Percentiles rank a stretch among this genome's conserved stretches.
Conservation (phyloP, 2,888 invertebrate species). For the Noctua comes region DNA sequence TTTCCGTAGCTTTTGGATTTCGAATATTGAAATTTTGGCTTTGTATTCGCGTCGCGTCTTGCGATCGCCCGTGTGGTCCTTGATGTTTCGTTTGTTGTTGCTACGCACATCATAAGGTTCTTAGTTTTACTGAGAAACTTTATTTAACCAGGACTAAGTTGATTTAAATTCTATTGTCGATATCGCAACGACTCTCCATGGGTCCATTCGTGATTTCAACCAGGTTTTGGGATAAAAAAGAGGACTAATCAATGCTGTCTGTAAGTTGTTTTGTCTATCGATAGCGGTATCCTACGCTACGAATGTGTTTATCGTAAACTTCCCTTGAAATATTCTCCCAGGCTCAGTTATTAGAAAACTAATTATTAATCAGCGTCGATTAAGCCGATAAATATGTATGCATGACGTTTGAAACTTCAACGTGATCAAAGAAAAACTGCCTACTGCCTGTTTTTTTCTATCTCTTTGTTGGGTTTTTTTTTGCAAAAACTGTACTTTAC, state of each 20-base stretch:
- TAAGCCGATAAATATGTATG: conserved; percentile 54
- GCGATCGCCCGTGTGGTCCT: neutral
- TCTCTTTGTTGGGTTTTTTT: neutral
- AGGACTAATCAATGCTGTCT: neutral
- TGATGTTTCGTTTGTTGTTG: conserved; percentile 26
- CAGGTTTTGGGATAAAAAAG: neutral
- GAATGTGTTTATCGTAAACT: conserved; percentile 38
- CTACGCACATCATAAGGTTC: conserved; percentile 20
- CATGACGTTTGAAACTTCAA: conserved; percentile 17
- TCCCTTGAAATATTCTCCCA: conserved; percentile 38
- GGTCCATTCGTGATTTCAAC: neutral
- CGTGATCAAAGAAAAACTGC: conserved; percentile 23
- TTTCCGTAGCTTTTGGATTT: conserved; percentile 56
- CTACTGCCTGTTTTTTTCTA: conserved; percentile 6
- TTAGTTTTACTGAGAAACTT: conserved; percentile 9
- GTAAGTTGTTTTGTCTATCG: conserved; percentile 2
- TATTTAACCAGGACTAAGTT: neutral
- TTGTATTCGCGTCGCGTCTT: conserved; percentile 44
- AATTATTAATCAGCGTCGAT: conserved; percentile 47
- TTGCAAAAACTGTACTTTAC: neutral
- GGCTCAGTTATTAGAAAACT: conserved; percentile 27
- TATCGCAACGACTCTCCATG: neutral
- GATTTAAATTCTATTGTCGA: conserved; percentile 1
- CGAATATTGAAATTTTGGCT: conserved; percentile 59
- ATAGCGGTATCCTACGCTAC: neutral